Conservation (phyloP, 2,797 vertebrate genomes). For the Notamacropus eugenii region DNA sequence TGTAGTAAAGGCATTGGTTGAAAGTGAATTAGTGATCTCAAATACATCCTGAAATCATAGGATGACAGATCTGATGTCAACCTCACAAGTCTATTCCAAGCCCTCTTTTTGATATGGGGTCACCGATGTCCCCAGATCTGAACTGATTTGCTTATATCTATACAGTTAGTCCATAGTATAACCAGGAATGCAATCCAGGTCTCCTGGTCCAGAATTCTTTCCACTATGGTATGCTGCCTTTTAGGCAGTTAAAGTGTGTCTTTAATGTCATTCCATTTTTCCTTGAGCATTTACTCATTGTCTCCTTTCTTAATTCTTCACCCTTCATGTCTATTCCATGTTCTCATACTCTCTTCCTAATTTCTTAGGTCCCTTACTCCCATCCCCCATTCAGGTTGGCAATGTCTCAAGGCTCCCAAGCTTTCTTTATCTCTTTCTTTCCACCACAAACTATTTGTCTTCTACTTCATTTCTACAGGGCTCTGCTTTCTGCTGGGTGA, state of each 20-base stretch:
- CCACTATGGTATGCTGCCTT: not conserved
- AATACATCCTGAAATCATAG: slow-evolving; percentile 8
- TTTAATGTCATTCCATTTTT: not conserved
- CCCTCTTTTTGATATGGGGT: not conserved
- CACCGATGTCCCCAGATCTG: not conserved
- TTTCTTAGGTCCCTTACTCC: not conserved
- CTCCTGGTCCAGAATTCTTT: not conserved
- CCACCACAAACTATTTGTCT: not conserved
- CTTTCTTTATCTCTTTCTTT: not conserved
- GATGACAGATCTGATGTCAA: slow-evolving; percentile 6
- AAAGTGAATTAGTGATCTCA: slow-evolving; percentile 13
- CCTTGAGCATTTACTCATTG: not conserved
- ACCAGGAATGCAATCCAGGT: not conserved
- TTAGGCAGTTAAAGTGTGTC: not conserved
- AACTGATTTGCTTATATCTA: not conserved
- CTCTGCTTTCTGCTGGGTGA: not conserved
- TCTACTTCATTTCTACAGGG: not conserved
- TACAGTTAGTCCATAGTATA: not conserved
- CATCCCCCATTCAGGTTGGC: not conserved
- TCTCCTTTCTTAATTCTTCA: not conserved
- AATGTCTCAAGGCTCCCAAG: not conserved
- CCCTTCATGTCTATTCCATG: not conserved
- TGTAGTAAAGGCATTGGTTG: not conserved
- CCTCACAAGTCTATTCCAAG: not conserved
- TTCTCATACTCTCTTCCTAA: not conserved